A percentile compares a stretch with the other conserved stretches of the same genome.
These are phyloP conservation scores for Yoshiicerus persimilis DNA, from an alignment of 1,140 invertebrate genomes.

Conservation along the genomic window DNA sequence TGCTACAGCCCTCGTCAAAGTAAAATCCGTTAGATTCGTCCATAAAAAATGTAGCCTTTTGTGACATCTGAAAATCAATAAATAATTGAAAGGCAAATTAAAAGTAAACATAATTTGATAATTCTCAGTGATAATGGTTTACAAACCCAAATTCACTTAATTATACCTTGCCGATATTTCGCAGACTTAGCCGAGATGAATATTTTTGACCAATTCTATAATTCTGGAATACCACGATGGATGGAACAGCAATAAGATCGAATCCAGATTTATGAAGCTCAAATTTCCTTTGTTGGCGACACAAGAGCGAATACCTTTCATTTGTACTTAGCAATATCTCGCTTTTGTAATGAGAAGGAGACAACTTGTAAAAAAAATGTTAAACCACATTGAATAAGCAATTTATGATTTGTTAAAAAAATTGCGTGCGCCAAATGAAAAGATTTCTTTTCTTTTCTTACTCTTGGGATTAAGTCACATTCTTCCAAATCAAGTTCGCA, in stretches of 20 bases:
- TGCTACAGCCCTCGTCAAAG: slow-evolving; percentile 13
- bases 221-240: slow-evolving; percentile 51
- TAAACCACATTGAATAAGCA: not conserved
- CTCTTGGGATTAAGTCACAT: slow-evolving; percentile 23
- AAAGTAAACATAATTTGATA: not conserved
- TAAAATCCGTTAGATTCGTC: slow-evolving; percentile 36
- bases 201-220: slow-evolving; percentile 52
- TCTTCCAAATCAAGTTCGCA: slow-evolving; percentile 16
- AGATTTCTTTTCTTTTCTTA: not conserved
- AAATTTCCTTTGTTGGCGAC: slow-evolving; percentile 34
- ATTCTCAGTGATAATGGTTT: not conserved
- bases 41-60: slow-evolving; percentile 42
- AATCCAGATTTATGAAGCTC: not conserved
- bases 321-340: slow-evolving; percentile 37
- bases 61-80: not conserved
- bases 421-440: not conserved
- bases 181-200: slow-evolving; percentile 51
- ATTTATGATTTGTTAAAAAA: not conserved
- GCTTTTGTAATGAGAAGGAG: slow-evolving; percentile 38
- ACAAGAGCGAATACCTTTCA: slow-evolving; percentile 29
- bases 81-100: not conserved
- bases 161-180: slow-evolving; percentile 54
- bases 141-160: not conserved
- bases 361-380: slow-evolving; percentile 6
- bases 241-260: slow-evolving; percentile 30